Conservation (phyloP, 2,113 vertebrate genomes). For the Isurus oxyrinchus region DNA sequence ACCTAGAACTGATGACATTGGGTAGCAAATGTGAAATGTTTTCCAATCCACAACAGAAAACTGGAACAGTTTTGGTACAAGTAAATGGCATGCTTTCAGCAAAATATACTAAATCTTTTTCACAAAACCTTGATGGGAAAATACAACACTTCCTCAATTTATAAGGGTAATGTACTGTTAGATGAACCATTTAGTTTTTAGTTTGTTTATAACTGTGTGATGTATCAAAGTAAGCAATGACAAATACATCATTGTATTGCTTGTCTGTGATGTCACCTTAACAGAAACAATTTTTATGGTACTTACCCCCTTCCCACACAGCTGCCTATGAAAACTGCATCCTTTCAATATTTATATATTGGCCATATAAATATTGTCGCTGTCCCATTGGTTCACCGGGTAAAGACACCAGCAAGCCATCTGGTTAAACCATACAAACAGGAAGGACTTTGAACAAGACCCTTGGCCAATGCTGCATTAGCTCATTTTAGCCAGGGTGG, state of each 20-base stretch:
- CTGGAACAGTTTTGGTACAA: neutral
- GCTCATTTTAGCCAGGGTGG: neutral
- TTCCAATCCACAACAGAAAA: neutral
- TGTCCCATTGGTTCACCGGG: neutral
- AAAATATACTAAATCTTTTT: neutral
- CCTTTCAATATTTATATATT: neutral
- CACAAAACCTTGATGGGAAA: neutral
- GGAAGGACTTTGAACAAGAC: neutral
- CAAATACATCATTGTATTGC: neutral
- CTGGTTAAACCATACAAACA: neutral
- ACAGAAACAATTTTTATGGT: neutral
- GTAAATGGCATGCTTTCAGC: neutral
- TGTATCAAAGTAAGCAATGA: neutral
- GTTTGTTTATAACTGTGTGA: neutral
- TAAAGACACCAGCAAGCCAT: neutral
- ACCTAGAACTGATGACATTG: neutral
- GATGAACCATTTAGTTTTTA: neutral
- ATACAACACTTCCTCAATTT: neutral
- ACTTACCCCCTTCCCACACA: neutral
- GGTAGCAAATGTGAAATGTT: neutral
- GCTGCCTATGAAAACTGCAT: neutral
- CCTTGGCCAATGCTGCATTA: neutral
- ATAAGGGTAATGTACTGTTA: neutral
- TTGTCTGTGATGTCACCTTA: neutral
- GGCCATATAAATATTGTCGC: neutral